Base-by-base conservation (phyloP, 2,113 vertebrate species). In the Cyphomyrus plagiostoma region DNA sequence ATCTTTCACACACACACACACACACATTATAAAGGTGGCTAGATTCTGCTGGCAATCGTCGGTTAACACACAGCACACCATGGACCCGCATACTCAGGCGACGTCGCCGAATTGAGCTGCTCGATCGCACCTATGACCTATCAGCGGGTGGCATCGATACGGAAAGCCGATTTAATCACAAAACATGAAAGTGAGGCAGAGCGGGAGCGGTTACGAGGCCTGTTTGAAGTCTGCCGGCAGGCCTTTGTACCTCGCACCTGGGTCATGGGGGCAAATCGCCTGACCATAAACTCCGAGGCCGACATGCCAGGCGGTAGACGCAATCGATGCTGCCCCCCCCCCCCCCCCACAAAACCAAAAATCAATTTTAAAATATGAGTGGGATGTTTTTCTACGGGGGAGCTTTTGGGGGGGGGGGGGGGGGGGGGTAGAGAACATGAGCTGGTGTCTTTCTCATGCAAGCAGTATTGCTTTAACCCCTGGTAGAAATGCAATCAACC, bases 381-480 rank as follows among this genome's bases (percentile, higher is more conserved):
- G n/a, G n/a, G n/a, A n/a, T n/a, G n/a, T n/a, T n/a, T n/a, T n/a
- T n/a, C n/a, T n/a, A n/a, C n/a, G n/a, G n/a, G n/a, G n/a, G n/a
- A n/a, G n/a, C n/a, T n/a, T n/a, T n/a, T n/a, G n/a, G n/a, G n/a
- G n/a, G n/a, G n/a, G n/a, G n/a, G n/a, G n/a, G n/a, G n/a, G n/a
- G n/a, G 91, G 90, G 92, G 90, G 62, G 92, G 88, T 93, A 96
- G 94, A 93, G 95, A 95, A 91, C 87, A 89, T n/a, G 56, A 95
- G 93, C 93, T 93, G 90, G 92, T 90, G 66, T 80, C 26, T 93
- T 92, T 95, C 93, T 90, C 93, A 93, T 93, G 95, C 94, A 94
- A 95, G 94, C 96, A 95, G 21, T 11, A 96, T 96, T 94, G 95
- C 94, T 96, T 96, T 96, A 95, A 96, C 96, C 95, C 94, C 91